Percentiles rank a stretch among this genome's conserved stretches.
phyloP scores from a whole-genome alignment of 2,888 invertebrate species.

The Automeris io region DNA sequence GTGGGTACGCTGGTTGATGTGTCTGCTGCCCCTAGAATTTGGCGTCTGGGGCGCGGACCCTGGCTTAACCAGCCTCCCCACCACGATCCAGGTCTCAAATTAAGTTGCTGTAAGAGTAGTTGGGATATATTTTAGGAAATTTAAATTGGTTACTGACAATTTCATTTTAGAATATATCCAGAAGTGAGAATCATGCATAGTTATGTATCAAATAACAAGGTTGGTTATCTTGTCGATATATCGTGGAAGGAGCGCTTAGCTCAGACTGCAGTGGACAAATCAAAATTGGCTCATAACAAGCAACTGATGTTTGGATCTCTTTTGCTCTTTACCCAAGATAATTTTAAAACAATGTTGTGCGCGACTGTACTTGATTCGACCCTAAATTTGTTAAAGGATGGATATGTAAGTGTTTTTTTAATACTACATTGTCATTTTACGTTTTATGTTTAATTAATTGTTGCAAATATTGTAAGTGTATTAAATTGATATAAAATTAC shows the following conservation, averaged over 20 bases:
- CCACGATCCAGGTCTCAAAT: no score
- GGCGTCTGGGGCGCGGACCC: no score
- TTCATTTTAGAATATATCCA: slow-evolving; percentile 54
- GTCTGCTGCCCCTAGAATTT: no score
- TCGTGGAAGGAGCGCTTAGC: slow-evolving; percentile 43
- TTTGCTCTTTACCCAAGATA: slow-evolving; percentile 82
- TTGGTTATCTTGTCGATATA: slow-evolving; percentile 61
- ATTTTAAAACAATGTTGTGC: slow-evolving; percentile 82
- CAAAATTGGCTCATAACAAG: slow-evolving; percentile 50
- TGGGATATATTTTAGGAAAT: no score
- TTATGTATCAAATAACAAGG: slow-evolving; percentile 50
- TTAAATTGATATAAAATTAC: no score
- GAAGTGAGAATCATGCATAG: slow-evolving; percentile 62
- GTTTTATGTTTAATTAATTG: no score
- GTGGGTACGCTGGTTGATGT: no score
- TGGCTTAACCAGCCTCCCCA: no score
- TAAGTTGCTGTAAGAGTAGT: no score
- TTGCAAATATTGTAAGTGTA: no score
- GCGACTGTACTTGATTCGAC: slow-evolving; percentile 79
- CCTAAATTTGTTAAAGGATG: slow-evolving; percentile 60
- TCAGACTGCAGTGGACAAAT: slow-evolving; percentile 29
- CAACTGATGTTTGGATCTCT: slow-evolving; percentile 84
- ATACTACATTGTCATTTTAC: slow-evolving; percentile 2
- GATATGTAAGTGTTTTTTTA: slow-evolving; percentile 65
- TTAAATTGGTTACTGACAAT: neutral